Percentiles rank a stretch among this genome's conserved stretches.
phyloP scores from a whole-genome alignment of 2,888 invertebrate species.

The Acanthosoma haemorrhoidale region DNA sequence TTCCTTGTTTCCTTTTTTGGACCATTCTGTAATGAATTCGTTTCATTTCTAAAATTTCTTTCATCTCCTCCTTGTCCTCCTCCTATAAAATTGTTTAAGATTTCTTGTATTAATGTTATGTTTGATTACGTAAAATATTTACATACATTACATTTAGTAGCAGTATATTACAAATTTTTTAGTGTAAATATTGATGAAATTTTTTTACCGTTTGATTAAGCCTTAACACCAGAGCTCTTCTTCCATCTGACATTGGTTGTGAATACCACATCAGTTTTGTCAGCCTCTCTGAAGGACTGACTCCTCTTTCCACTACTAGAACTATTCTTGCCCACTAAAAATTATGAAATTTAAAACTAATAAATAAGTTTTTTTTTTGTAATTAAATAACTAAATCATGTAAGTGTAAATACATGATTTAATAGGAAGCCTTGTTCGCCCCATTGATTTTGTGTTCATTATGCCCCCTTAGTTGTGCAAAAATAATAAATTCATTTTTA shows the following conservation, averaged over 20 bases:
- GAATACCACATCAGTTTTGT: constrained; percentile 86
- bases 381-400: too few relatives aligned
- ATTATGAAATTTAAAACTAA: too few relatives aligned
- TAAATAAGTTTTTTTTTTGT: too few relatives aligned
- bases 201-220: constrained; percentile 76
- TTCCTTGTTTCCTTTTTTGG: constrained; percentile 56
- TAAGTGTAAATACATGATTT: too few relatives aligned
- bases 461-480: too few relatives aligned
- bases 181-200: not conserved
- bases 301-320: constrained; percentile 93
- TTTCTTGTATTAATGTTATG: not conserved
- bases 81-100: constrained; percentile 57
- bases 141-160: not conserved
- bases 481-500: too few relatives aligned
- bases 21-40: constrained; percentile 75
- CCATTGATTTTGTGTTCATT: too few relatives aligned
- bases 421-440: too few relatives aligned
- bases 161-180: not conserved
- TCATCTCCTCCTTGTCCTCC: constrained; percentile 90
- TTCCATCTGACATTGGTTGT: constrained; percentile 86
- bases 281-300: constrained; percentile 79
- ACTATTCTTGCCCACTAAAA: constrained; percentile 97
- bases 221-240: constrained; percentile 77
- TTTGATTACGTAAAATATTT: not conserved
- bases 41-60: constrained; percentile 86